Evolutionary conservation across 2,797 vertebrate species (phyloP), one percentile per base, ranked within the genome.

Genomic region (Mallotus villosus): DNA sequence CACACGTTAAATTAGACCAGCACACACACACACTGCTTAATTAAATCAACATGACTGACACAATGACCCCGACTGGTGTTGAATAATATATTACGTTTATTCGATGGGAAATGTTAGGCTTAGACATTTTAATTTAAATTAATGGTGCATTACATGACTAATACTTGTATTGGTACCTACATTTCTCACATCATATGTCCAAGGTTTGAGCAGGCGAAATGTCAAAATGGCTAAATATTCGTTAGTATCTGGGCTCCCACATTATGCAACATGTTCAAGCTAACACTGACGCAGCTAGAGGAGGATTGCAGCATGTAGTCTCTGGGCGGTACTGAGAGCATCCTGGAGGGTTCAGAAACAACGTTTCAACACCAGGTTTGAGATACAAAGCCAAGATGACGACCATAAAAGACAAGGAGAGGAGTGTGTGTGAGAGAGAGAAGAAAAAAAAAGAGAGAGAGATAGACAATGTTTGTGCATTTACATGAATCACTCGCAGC

Each of bases 141-240:
- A 75, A 80, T 68, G 80, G 82, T 82, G 85, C 84, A 84, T 76
- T 68, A 75, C 67, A 79, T 78, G 81, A 88, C 83, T 83, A 72
- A 77, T 82, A 88, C 57, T 61, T 77, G 77, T 37, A 49, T 67
- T 80, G 83, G 83, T 77, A 85, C 79, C 78, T 86, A 90, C 78
- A 77, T 46, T 83, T 68, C 14, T 24, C 7, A 69, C n/a, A 75
- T 81, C 77, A 67, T 21, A 71, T 73, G 81, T 73, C 67, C 68
- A 82, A 82, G 82, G 81, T 68, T 86, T 78, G 65, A 86, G 86
- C 84, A 84, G 88, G 85, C 2, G 60, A 84, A 85, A 51, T 74
- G 78, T 85, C 85, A 82, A 87, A 87, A 86, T 86, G 41, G 3
- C 12, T 46, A 46, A 46, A 12, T 14, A 46, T 46, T 46, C 12